A percentile compares a stretch with the other conserved stretches of the same genome.
Evolutionary conservation across 2,888 invertebrate genomes (phyloP).

Genomic region (Ichneumon xanthorius): DNA sequence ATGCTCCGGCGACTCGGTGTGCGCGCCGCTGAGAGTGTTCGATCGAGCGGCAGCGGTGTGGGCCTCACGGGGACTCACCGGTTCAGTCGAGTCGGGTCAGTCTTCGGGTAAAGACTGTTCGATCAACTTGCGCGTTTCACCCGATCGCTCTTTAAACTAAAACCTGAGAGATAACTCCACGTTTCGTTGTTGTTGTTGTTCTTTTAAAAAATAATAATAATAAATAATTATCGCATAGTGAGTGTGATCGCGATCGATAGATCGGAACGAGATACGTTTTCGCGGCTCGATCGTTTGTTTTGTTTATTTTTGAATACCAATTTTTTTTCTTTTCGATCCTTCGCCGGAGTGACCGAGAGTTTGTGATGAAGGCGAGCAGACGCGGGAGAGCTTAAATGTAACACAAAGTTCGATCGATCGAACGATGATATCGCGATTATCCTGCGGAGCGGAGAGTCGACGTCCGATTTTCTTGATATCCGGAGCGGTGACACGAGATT

Average conservation of each 20-base stretch:
- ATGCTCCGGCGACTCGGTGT: constrained; percentile 70
- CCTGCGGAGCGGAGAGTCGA: background rate
- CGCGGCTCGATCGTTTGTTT: background rate
- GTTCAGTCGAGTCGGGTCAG: constrained; percentile 84
- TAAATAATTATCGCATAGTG: background rate
- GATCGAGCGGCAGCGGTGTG: constrained; percentile 60
- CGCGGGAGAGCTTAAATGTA: background rate
- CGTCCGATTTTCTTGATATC: background rate
- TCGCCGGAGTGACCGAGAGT: background rate
- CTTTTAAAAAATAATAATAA: background rate
- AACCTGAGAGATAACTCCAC: background rate
- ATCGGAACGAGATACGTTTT: background rate
- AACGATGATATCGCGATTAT: background rate
- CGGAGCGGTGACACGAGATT: background rate
- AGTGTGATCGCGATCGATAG: background rate
- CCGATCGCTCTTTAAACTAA: constrained; percentile 38
- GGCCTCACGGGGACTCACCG: constrained; percentile 68
- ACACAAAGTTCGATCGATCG: background rate
- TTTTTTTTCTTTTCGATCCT: background rate
- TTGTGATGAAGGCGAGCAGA: background rate
- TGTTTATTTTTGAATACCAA: background rate
- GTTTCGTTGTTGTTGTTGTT: constrained; percentile 10
- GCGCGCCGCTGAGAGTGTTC: constrained; percentile 34
- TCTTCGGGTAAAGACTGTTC: constrained; percentile 79
- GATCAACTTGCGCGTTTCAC: constrained; percentile 46